phyloP scores from a whole-genome alignment of 2,797 vertebrate genomes.

The Sebastes iracundus region DNA sequence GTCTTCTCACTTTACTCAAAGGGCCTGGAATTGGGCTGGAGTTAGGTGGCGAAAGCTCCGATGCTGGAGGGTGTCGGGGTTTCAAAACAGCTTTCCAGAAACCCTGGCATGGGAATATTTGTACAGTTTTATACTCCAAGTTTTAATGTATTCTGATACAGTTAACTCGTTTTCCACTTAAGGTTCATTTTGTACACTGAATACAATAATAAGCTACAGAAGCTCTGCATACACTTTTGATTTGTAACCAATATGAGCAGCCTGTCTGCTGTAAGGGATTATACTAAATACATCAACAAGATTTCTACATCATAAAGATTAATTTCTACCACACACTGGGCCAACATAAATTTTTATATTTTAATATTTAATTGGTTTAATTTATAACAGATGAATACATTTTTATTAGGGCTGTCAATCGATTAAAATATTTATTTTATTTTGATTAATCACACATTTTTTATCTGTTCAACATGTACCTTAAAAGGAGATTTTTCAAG shows the following conservation, averaged over 20 bases:
- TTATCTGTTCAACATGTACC: too few relatives aligned
- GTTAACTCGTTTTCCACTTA: not conserved
- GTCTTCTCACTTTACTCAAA: constrained; percentile 78
- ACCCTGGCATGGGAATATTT: not conserved
- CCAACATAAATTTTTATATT: not conserved
- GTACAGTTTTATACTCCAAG: not conserved
- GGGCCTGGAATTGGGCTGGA: constrained; percentile 42
- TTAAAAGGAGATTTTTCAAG: too few relatives aligned
- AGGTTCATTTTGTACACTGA: not conserved
- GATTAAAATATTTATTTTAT: too few relatives aligned
- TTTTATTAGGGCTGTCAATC: too few relatives aligned
- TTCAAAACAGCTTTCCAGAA: constrained; percentile 25
- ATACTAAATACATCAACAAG: not conserved
- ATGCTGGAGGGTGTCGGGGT: constrained; percentile 51
- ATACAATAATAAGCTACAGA: not conserved
- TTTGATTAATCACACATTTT: too few relatives aligned
- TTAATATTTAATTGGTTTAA: not conserved
- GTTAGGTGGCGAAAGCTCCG: constrained; percentile 29
- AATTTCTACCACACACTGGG: not conserved
- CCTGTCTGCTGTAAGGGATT: not conserved
- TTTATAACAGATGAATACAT: not conserved
- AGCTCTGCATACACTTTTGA: not conserved
- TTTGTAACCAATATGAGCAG: not conserved
- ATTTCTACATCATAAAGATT: not conserved
- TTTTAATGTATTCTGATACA: not conserved